phyloP scores from a whole-genome alignment of 2,888 invertebrate species.

The Drosophila engyochracea region DNA sequence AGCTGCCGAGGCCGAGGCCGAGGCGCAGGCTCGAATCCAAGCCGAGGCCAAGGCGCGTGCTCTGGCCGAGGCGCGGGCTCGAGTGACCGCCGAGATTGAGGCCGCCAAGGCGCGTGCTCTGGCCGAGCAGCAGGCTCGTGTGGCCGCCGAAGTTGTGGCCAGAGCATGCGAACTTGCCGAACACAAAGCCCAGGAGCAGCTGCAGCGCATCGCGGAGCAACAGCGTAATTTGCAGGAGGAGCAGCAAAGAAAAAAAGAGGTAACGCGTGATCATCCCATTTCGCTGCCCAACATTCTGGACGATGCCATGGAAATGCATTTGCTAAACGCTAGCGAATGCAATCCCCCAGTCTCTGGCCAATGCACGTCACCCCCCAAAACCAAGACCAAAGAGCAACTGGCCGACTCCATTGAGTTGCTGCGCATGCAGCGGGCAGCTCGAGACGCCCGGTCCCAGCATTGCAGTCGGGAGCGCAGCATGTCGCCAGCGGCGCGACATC shows the following conservation, averaged over 20 bases:
- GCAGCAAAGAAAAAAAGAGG: constrained; percentile 6
- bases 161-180: constrained; percentile 1
- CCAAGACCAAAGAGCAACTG: constrained; percentile 57
- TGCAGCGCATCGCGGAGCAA: constrained; percentile 33
- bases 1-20: constrained; percentile 71
- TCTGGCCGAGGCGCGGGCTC: constrained; percentile 22
- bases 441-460: constrained; percentile 62
- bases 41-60: constrained; percentile 53
- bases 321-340: constrained; percentile 24
- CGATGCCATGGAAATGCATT: constrained; percentile 66
- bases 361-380: constrained; percentile 53
- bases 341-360: constrained; percentile 25
- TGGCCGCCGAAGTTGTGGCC: constrained; percentile 44
- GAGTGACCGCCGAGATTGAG: constrained; percentile 43
- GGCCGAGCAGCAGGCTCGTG: constrained; percentile 22
- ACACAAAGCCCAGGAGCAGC: constrained; percentile 24
- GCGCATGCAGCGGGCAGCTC: constrained; percentile 73
- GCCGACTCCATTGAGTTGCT: constrained; percentile 79
- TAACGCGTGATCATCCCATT: constrained; percentile 64
- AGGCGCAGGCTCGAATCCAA: constrained; percentile 52
- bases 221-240: not conserved
- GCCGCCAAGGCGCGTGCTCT: constrained; percentile 36
- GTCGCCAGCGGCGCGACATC: constrained; percentile 63
- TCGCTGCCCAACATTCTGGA: constrained; percentile 72
- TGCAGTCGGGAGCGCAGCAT: constrained; percentile 69